Evolutionary conservation across 2,113 vertebrate genomes (phyloP).

Genomic region (Crotophaga sulcirostris): DNA sequence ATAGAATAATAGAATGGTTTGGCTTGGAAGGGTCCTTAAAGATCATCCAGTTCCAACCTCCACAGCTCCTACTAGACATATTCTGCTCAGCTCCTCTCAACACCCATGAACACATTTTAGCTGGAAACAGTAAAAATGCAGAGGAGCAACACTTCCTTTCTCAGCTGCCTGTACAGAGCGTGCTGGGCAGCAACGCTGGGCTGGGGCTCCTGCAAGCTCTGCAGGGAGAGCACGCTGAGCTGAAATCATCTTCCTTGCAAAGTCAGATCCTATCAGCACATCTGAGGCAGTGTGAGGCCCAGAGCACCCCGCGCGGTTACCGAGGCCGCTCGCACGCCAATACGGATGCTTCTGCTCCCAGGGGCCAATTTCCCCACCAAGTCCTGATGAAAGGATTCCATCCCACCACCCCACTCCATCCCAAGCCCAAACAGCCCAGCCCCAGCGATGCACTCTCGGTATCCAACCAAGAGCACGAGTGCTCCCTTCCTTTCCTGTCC

Average conservation of each 20-base stretch:
- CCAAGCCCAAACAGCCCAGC: no score
- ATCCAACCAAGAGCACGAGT: not conserved
- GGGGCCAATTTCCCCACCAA: not conserved
- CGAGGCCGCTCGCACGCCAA: not conserved
- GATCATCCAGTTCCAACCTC: no score
- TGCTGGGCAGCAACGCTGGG: no score
- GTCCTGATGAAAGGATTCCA: not conserved
- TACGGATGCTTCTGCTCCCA: fast-evolving
- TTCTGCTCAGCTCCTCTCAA: not conserved
- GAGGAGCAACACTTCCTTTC: not conserved
- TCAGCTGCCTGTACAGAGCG: not conserved
- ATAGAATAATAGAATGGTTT: no score
- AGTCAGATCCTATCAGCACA: not conserved
- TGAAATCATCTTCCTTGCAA: not conserved
- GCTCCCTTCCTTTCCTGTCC: not conserved
- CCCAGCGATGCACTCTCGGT: fast-evolving
- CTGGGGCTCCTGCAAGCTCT: not conserved
- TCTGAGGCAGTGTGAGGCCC: not conserved
- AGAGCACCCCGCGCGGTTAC: fast-evolving
- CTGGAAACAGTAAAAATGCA: no score
- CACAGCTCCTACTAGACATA: no score
- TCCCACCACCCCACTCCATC: not conserved
- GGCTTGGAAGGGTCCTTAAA: no score
- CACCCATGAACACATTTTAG: not conserved
- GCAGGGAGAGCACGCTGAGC: not conserved